These are phyloP conservation scores for Colletes collaris DNA, from an alignment of 2,888 invertebrate genomes.

Conservation along the genomic window DNA sequence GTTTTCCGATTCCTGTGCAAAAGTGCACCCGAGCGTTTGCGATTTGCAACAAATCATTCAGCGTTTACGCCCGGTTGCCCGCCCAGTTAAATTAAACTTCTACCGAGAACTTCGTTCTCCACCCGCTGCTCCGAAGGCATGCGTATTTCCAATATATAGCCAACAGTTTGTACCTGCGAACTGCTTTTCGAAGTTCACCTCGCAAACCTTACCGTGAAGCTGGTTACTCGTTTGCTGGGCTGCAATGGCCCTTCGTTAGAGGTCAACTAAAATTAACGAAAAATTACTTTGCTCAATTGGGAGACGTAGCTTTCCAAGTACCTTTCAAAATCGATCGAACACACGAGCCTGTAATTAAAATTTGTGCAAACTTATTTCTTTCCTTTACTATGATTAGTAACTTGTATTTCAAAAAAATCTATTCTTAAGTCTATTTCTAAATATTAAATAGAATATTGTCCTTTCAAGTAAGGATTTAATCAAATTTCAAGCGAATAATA, in stretches of 20 bases:
- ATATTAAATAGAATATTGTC: no score
- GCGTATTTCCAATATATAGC: constrained; percentile 68
- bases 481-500: no score
- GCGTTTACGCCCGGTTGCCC: constrained; percentile 76
- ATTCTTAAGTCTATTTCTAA: no score
- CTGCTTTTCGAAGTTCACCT: constrained; percentile 68
- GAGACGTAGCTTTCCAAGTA: no score
- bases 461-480: no score
- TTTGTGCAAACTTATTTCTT: no score
- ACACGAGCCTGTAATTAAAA: no score
- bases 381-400: no score
- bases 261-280: constrained; percentile 67
- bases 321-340: no score
- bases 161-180: constrained; percentile 63
- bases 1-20: constrained; percentile 22
- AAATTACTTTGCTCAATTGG: no score
- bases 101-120: constrained; percentile 70
- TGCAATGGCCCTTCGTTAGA: constrained; percentile 59
- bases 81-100: constrained; percentile 80
- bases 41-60: constrained; percentile 80
- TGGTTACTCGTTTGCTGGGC: constrained; percentile 76
- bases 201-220: constrained; percentile 70
- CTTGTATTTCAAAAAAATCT: no score
- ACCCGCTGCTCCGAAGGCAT: constrained; percentile 56
- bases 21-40: constrained; percentile 66